Conservation (phyloP, 2,797 vertebrate species). For the Sphenopsis melanotis region DNA sequence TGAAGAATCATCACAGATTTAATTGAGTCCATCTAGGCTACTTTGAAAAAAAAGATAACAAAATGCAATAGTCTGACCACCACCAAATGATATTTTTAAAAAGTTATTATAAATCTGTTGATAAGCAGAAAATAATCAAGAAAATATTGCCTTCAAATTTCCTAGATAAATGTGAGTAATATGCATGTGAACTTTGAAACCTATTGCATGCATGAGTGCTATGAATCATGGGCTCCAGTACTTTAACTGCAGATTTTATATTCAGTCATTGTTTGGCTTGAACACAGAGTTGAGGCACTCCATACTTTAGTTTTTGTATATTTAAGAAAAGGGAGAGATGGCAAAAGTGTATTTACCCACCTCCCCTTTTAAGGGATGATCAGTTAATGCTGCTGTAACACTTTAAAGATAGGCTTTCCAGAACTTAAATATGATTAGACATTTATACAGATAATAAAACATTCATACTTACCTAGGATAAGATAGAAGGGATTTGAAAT, state of each 20-base stretch:
- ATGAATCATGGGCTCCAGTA: not conserved
- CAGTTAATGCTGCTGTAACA: not conserved
- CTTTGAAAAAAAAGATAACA: not conserved
- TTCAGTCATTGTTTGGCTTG: not conserved
- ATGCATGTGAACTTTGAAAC: not conserved
- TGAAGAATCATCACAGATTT: not conserved
- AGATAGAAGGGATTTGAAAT: constrained; percentile 39
- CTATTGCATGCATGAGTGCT: not conserved
- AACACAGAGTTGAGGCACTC: not conserved
- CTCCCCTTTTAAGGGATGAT: constrained; percentile 17
- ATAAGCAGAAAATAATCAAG: not conserved
- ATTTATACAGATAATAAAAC: constrained; percentile 38
- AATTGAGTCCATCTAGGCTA: not conserved
- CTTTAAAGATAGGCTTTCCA: constrained; percentile 38
- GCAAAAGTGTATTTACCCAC: not conserved
- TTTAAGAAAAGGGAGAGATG: constrained; percentile 1
- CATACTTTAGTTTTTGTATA: not conserved
- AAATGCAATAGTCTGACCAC: not conserved
- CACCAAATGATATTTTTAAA: not conserved
- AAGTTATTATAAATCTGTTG: not conserved
- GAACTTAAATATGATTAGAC: constrained; percentile 16
- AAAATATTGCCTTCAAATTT: not conserved
- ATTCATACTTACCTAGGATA: constrained; percentile 4
- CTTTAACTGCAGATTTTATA: not conserved
- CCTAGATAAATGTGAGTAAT: not conserved